These are phyloP conservation scores for Micrastur ruficollis DNA, from an alignment of 2,797 vertebrate species.

Conservation along the genomic window DNA sequence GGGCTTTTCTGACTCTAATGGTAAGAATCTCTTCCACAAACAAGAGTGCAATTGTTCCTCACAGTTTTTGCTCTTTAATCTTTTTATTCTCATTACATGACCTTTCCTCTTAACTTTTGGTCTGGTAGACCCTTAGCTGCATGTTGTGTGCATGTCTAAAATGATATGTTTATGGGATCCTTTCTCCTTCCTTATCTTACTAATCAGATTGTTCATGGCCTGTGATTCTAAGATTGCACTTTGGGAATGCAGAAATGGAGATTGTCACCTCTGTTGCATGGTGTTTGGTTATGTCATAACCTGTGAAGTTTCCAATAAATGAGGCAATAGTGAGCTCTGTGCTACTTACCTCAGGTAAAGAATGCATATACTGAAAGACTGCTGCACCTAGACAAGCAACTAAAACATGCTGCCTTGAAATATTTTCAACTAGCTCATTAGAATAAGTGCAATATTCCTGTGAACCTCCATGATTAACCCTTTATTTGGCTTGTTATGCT, in stretches of 20 bases:
- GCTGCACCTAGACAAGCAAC: background rate
- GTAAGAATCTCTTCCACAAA: background rate
- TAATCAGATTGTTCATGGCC: constrained; percentile 6
- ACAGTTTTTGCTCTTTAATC: background rate
- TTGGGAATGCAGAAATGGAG: background rate
- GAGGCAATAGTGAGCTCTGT: background rate
- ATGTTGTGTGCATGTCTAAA: background rate
- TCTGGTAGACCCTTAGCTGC: background rate
- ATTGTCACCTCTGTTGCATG: background rate
- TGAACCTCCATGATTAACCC: background rate
- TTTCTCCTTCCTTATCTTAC: background rate
- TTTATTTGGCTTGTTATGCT: background rate
- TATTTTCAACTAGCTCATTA: background rate
- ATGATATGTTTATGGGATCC: background rate
- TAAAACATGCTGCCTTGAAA: background rate
- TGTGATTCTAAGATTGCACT: background rate
- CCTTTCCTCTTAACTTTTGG: background rate
- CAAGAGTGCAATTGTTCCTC: background rate
- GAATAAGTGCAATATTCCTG: background rate
- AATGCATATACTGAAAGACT: background rate
- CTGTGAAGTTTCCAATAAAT: background rate
- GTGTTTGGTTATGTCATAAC: background rate
- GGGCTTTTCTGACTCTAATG: background rate
- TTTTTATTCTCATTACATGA: background rate
- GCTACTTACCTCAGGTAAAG: background rate